Evolutionary conservation across 2,888 invertebrate genomes (phyloP), one percentile per base, ranked within the genome.

Genomic region (Trichogramma dendrolimi): DNA sequence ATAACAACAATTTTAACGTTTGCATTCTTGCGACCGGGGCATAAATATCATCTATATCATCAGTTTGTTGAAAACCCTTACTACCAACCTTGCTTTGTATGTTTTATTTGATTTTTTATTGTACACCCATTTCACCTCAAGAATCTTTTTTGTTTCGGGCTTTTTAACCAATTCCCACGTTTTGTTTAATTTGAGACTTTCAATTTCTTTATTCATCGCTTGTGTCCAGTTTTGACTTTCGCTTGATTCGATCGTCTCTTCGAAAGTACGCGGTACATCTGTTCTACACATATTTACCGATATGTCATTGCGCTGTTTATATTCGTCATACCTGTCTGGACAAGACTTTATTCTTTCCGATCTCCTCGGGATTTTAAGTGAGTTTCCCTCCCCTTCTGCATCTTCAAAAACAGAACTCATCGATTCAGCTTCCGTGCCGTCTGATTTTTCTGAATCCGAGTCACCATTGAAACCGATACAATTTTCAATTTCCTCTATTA

Each of bases 131-230:
- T n/a, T n/a, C n/a, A n/a, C n/a, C n/a, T n/a, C n/a, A n/a, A n/a
- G n/a, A n/a, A n/a, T n/a, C n/a, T n/a, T n/a, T n/a, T n/a, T n/a
- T n/a, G n/a, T n/a, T n/a, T n/a, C n/a, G n/a, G n/a, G n/a, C n/a
- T n/a, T n/a, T n/a, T n/a, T n/a, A n/a, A n/a, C n/a, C n/a, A n/a
- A n/a, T n/a, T n/a, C n/a, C n/a, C n/a, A n/a, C n/a, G n/a, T n/a
- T n/a, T n/a, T n/a, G n/a, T n/a, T n/a, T n/a, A n/a, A n/a, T n/a
- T n/a, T n/a, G n/a, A n/a, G n/a, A n/a, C n/a, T n/a, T n/a, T n/a
- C n/a, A n/a, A 67, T 61, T 63, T 67, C 67, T 8, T 40, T 47
- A 51, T 66, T 53, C 67, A 68, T 68, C 0, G 67, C 68, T 44
- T 59, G 46, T 62, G 60, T 61, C 66, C 63, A 68, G 42, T 63